Evolutionary conservation across 2,797 vertebrate genomes (phyloP), one percentile per base, ranked within the genome.

Genomic region (Sciurus carolinensis): DNA sequence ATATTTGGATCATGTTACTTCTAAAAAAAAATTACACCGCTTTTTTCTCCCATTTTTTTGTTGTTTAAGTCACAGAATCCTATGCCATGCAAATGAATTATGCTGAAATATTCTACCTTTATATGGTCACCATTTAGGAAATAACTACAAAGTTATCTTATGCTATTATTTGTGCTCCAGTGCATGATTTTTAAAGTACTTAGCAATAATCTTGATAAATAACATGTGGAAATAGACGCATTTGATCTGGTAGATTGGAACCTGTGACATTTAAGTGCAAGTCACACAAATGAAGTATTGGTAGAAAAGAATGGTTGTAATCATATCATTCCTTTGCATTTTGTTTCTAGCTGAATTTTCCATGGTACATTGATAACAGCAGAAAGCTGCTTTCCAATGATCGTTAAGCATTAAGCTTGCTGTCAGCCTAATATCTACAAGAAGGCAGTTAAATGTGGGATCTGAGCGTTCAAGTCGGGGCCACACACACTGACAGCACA

Each of bases 121-220:
- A 28, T 75, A 39, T n/a, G 72, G 36, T 69, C 66, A 85, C 91
- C 33, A 87, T 92, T 50, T 95, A 73, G 72, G 73, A 57, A 96
- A 73, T 95, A 76, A 95, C 66, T 89, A 64, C 15, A 85, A 85
- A 94, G 22, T 66, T 91, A 73, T 59, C 64, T 87, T 57, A 24
- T 47, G 69, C 50, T 72, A 36, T 82, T 84, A 91, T 96, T 95
- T 94, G 76, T 95, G 42, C 7, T 50, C 52, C 69, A 72, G 2
- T 14, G 15, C 30, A n/a, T 90, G 91, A 50, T 59, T 95, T 95
- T 94, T 67, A 88, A 92, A 91, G 11, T 47, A 57, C 17, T 44
- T 85, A 86, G 11, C 59, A 92, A 92, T 42, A 92, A 36, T 73
- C 39, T 62, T 57, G 62, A 85, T 89, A 42, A 64, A 39, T 73